Conservation (phyloP, 2,888 invertebrate species). For the Plagodis pulveraria region DNA sequence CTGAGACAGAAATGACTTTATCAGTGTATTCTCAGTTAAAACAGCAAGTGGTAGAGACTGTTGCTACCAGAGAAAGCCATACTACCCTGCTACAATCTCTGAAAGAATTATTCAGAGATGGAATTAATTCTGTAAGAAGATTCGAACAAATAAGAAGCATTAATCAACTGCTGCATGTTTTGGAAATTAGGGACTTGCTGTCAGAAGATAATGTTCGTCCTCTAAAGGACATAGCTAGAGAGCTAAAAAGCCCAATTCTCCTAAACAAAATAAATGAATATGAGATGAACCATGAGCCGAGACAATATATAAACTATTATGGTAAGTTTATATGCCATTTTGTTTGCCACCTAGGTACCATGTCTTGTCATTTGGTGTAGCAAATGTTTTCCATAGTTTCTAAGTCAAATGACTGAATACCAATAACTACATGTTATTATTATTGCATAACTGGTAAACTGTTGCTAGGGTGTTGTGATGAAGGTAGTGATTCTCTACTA, state of each 20-base stretch:
- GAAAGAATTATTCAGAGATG: conserved; percentile 63
- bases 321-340: conserved; percentile 48
- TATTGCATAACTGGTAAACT: too few species aligned
- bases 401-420: background rate
- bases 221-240: conserved; percentile 61
- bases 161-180: conserved; percentile 59
- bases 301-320: conserved; percentile 52
- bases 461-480: too few species aligned
- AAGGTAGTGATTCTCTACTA: too few species aligned
- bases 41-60: conserved; percentile 54
- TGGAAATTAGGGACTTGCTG: conserved; percentile 68
- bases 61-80: conserved; percentile 57
- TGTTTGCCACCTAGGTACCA: background rate
- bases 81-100: conserved; percentile 54
- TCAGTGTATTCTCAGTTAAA: conserved; percentile 63
- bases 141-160: conserved; percentile 65
- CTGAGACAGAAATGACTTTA: conserved; percentile 54
- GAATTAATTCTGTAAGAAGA: conserved; percentile 70
- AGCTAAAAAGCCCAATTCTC: conserved; percentile 52
- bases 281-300: conserved; percentile 50
- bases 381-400: background rate
- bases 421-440: too few species aligned
- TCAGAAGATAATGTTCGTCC: conserved; percentile 66
- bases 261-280: conserved; percentile 56
- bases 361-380: too few species aligned